Percentiles rank a stretch among this genome's conserved stretches.
Evolutionary conservation across 2,113 vertebrate genomes (phyloP).

Genomic region (Zonotrichia leucophrys): DNA sequence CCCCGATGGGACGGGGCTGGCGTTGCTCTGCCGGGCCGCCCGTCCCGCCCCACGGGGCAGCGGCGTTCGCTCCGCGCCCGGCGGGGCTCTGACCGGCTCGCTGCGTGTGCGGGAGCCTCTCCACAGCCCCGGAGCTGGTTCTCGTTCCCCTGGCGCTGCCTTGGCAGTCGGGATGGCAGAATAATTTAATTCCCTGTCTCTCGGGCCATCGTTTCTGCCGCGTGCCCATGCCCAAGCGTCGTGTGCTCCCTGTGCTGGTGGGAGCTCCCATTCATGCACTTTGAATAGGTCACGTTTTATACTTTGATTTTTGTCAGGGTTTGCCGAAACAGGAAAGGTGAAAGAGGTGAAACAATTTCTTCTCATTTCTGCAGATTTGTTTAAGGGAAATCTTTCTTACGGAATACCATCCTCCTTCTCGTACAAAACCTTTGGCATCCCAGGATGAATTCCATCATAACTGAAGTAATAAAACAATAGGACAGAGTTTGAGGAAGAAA

Average conservation of each 20-base stretch:
- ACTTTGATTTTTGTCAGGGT: no score
- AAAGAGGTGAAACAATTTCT: rapidly evolving
- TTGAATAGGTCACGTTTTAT: rapidly evolving
- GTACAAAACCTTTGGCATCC: no score
- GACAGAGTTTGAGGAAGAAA: neutral
- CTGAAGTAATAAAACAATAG: neutral
- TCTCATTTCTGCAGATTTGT: neutral
- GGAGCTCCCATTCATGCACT: rapidly evolving
- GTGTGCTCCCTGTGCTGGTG: rapidly evolving
- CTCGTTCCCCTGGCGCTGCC: no score
- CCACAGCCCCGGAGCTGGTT: rapidly evolving
- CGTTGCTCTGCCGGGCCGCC: neutral
- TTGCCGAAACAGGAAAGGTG: no score
- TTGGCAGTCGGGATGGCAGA: neutral
- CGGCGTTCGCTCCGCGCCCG: neutral
- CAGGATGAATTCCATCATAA: neutral
- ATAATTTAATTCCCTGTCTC: neutral
- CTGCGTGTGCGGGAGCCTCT: rapidly evolving
- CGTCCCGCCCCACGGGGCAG: neutral
- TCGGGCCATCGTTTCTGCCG: no score
- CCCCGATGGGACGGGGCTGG: neutral
- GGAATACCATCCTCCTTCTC: rapidly evolving
- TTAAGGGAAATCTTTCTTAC: no score
- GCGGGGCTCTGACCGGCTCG: rapidly evolving
- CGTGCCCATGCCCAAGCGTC: rapidly evolving